phyloP scores from a whole-genome alignment of 2,797 vertebrate species.

The Hemibagrus guttatus region DNA sequence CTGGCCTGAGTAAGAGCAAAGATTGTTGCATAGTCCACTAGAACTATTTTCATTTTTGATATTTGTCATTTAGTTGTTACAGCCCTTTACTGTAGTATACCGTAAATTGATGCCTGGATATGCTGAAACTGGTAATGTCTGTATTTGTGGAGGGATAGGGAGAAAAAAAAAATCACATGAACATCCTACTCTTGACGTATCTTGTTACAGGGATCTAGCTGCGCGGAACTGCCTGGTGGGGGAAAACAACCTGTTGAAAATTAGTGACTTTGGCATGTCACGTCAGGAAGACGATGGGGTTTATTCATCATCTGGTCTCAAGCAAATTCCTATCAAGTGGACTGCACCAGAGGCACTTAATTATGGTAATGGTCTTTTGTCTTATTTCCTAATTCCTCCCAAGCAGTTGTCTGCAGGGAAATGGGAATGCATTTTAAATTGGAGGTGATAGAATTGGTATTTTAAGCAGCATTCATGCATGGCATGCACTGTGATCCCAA shows the following conservation, averaged over 20 bases:
- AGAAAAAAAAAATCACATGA: neutral
- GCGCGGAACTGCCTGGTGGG: constrained; percentile 95
- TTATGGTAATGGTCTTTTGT: constrained; percentile 79
- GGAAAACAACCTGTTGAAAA: constrained; percentile 90
- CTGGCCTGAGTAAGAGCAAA: no score
- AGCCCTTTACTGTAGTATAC: neutral
- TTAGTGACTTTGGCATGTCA: constrained; percentile 98
- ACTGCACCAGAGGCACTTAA: constrained; percentile 97
- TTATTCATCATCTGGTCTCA: constrained; percentile 95
- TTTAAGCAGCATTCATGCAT: neutral
- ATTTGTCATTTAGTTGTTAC: neutral
- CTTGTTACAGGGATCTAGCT: constrained; percentile 85
- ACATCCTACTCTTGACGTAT: neutral
- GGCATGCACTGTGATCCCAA: neutral
- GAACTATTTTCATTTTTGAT: neutral
- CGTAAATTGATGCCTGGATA: neutral
- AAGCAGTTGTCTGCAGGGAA: constrained; percentile 1
- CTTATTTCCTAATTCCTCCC: neutral
- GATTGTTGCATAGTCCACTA: no score
- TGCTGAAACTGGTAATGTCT: neutral
- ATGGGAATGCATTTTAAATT: neutral
- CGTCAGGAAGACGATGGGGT: constrained; percentile 95
- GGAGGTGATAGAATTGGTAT: neutral
- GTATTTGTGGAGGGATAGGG: neutral
- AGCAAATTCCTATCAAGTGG: constrained; percentile 99